Percentiles rank a stretch among this genome's conserved stretches.
These are phyloP conservation scores for Linurgus olivaceus DNA, from an alignment of 2,797 vertebrate species.

Conservation along the genomic window DNA sequence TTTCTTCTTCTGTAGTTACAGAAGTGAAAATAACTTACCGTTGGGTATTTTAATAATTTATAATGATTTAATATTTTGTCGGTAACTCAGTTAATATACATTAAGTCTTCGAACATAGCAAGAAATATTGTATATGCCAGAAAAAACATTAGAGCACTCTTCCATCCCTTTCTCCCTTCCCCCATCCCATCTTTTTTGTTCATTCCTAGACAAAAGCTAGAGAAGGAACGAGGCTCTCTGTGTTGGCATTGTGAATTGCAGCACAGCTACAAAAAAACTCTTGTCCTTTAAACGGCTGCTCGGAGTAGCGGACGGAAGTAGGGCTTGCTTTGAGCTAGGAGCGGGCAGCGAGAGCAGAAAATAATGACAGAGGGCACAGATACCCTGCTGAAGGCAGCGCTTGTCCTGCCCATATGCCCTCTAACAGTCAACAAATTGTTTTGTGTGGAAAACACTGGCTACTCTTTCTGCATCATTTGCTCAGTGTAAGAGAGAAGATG, in stretches of 20 bases:
- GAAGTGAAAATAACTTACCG: not conserved
- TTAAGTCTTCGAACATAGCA: not conserved
- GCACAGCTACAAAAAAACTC: not conserved
- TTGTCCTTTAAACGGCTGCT: constrained; percentile 6
- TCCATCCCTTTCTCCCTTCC: not conserved
- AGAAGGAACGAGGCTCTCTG: not conserved
- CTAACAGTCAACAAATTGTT: constrained; percentile 48
- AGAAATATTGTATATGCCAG: accelerated
- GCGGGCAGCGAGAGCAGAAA: not conserved
- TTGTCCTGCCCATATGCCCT: constrained; percentile 40
- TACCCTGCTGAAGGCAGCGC: constrained; percentile 19
- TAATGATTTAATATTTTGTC: not conserved
- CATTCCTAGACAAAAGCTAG: not conserved
- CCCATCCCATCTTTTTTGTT: not conserved
- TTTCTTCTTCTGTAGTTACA: not conserved
- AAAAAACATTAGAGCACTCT: not conserved
- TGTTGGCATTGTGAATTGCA: not conserved
- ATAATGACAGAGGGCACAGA: constrained; percentile 48
- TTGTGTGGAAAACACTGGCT: constrained; percentile 6
- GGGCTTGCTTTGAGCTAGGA: constrained; percentile 32
- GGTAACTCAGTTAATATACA: not conserved
- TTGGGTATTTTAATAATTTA: not conserved
- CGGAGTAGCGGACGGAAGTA: not conserved
- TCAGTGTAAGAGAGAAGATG: constrained; percentile 16
- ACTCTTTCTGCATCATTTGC: constrained; percentile 9